Evolutionary conservation across 2,888 invertebrate species (phyloP), one percentile per base, ranked within the genome.

Genomic region (Podotricha telesiphe): DNA sequence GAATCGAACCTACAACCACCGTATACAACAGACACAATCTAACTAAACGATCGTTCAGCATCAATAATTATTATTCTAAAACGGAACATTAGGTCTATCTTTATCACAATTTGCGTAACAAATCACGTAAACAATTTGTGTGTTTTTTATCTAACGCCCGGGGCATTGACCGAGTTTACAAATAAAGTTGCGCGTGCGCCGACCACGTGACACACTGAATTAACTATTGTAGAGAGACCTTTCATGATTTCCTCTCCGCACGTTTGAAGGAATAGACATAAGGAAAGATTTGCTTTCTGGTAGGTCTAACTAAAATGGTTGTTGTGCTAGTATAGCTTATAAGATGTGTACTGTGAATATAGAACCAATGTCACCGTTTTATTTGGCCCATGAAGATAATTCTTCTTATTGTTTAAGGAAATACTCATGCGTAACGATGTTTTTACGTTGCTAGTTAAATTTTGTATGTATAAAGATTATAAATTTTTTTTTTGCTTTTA

Each of bases 121-220:
- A 79, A 79, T 78, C 83, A 82, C 87, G 89, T 91, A 91, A 89
- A 89, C 89, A 91, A 87, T 86, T 86, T 85, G 85, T 86, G 80
- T 88, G 86, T 90, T 88, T 88, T 91, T 91, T 88, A 91, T 91
- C 91, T 90, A 91, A 89, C 87, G 86, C 86, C 79, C 88, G 88
- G 91, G 89, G 92, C 92, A 92, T 91, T 92, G 92, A 92, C 92
- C 92, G 91, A 89, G 82, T 88, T 92, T 87, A 91, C 91, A 84
- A 89, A 90, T 87, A 88, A 83, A 79, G 85, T 86, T 89, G 91
- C 91, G 89, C 89, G 86, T 82, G 88, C 88, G 89, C 75, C 82
- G 86, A 79, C 91, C 91, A 92, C 91, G 91, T 91, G 91, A 91
- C 91, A 89, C 83, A 90, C 80, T 88, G 81, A 86, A 80, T 74